These are phyloP conservation scores for Ictalurus punctatus DNA, from an alignment of 2,113 vertebrate genomes.

Conservation along the genomic window DNA sequence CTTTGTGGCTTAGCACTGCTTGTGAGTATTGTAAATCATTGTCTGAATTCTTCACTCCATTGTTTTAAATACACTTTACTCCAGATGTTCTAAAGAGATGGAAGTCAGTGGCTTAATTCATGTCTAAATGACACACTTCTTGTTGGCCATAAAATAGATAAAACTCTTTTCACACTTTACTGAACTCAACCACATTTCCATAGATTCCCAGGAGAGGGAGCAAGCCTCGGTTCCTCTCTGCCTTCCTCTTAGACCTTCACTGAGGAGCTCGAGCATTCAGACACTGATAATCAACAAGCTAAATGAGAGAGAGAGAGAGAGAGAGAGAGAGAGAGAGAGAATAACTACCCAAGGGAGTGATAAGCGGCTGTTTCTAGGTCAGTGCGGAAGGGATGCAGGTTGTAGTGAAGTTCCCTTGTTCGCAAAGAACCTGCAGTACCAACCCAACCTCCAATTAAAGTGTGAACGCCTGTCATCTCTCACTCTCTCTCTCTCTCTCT, in stretches of 20 bases:
- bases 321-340: constrained; percentile 30
- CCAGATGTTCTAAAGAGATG: constrained; percentile 8
- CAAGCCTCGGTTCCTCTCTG: neutral
- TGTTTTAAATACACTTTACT: neutral
- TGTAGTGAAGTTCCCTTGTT: constrained; percentile 66
- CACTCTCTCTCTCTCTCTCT: too few relatives aligned
- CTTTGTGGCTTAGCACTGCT: neutral
- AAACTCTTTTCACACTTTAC: neutral
- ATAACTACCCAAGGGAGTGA: constrained; percentile 66
- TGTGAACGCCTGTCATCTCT: constrained; percentile 32
- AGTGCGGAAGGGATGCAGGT: constrained; percentile 67
- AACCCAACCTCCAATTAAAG: constrained; percentile 70
- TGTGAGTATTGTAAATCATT: neutral
- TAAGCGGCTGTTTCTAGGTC: constrained; percentile 78
- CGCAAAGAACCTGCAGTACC: constrained; percentile 59
- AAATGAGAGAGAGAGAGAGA: constrained; percentile 17
- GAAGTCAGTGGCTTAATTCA: neutral
- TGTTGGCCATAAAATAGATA: constrained; percentile 2
- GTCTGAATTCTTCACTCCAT: neutral
- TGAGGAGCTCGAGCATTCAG: constrained; percentile 7
- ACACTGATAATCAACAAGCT: neutral
- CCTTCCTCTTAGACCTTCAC: constrained; percentile 17
- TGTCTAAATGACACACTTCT: neutral
- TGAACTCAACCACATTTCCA: constrained; percentile 32
- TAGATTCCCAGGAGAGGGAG: constrained; percentile 13